Evolutionary conservation across 2,888 invertebrate genomes (phyloP), one percentile per base, ranked within the genome.

Genomic region (Andrena fulva): DNA sequence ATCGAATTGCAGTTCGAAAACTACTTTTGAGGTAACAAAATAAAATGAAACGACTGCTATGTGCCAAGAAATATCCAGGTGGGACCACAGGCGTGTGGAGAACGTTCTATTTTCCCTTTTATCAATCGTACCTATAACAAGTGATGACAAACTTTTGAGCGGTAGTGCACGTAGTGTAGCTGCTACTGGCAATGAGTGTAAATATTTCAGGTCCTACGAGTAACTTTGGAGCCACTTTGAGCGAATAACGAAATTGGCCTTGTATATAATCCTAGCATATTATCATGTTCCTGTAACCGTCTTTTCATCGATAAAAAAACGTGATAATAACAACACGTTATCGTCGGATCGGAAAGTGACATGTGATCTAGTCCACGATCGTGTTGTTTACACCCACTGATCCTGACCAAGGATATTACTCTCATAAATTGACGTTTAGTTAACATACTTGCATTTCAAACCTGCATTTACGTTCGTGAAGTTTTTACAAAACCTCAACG

Each of bases 321-420:
- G 52, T 31, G 12, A 54, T 33, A 56, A 24, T 20, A 56, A 56
- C 10, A 56, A 27, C 56, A 12, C 56, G 56, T 24, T 56, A 56
- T 56, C 56, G n/a, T 16, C n/a, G 48, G 31, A 74, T 54, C 64
- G 59, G 54, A 73, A 27, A 59, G 52, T 68, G 77, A 82, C 69
- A 81, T 69, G 66, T 72, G 81, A 82, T 77, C 42, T 63, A 70
- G 66, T 66, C 70, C 52, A 62, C 71, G 82, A 81, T 82, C 66
- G 68, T 77, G 64, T 80, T 35, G 72, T 29, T 82, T 77, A 69
- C 69, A 71, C 82, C 73, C 48, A 68, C 72, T 63, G 77, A 63
- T 81, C 81, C 77, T 82, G 77, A 82, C 82, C 72, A 66, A 82
- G 72, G 82, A 59, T 82, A 69, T 64, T 64, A 67, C 52, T 80